These are phyloP conservation scores for Lysiphlebus fabarum DNA, from an alignment of 1,140 invertebrate species.

Conservation along the genomic window DNA sequence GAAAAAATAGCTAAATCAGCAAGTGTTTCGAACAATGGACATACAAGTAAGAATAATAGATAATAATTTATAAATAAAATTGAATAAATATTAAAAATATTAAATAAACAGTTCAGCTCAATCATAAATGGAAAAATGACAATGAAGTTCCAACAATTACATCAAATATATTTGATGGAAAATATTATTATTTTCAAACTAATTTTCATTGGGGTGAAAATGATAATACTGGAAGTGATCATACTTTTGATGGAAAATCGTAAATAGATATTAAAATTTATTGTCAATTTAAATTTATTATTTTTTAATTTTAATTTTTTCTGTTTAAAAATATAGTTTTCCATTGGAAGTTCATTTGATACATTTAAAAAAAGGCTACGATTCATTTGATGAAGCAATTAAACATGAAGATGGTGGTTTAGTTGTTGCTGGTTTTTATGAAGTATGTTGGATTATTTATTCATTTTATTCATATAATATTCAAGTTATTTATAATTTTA, in stretches of 20 bases:
- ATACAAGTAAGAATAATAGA: neutral
- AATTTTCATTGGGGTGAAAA: conserved; percentile 21
- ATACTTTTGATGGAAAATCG: conserved; percentile 65
- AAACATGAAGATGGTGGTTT: conserved; percentile 43
- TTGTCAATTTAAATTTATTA: too few species aligned
- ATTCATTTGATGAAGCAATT: conserved; percentile 35
- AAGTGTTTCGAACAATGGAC: neutral
- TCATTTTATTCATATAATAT: conserved; percentile 25
- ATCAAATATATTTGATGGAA: conserved; percentile 5
- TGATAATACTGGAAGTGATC: conserved; percentile 78
- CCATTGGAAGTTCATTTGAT: conserved; percentile 51
- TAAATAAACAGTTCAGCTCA: neutral
- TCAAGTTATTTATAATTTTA: neutral
- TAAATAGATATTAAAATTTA: too few species aligned
- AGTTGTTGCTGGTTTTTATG: conserved; percentile 34
- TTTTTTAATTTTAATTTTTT: too few species aligned
- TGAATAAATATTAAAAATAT: neutral
- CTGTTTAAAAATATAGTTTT: conserved; percentile 33
- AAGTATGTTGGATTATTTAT: conserved; percentile 30
- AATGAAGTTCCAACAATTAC: conserved; percentile 1
- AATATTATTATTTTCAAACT: conserved; percentile 14
- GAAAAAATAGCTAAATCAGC: neutral
- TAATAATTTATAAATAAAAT: neutral
- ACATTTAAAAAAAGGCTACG: conserved; percentile 42
- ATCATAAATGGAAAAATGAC: neutral